Evolutionary conservation across 1,140 invertebrate genomes (phyloP).

Genomic region (Oncopeltus fasciatus): DNA sequence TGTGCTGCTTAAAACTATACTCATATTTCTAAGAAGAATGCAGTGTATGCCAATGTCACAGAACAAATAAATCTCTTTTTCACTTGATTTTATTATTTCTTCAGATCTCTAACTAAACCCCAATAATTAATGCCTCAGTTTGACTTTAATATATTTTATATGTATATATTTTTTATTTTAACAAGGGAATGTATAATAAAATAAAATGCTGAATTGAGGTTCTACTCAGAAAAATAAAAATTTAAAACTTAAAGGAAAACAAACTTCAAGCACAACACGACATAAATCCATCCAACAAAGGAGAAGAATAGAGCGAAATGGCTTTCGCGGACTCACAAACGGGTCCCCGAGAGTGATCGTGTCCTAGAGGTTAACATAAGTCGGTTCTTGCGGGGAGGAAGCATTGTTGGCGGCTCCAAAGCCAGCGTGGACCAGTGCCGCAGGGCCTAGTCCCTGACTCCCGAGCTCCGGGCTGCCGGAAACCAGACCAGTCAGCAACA

Average conservation of each 20-base stretch:
- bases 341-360: conserved; percentile 16
- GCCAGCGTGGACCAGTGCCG: conserved; percentile 30
- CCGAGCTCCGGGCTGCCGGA: conserved; percentile 23
- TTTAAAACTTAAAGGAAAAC: conserved; percentile 4
- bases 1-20: too few species aligned
- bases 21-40: too few species aligned
- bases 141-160: too few species aligned
- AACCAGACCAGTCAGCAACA: conserved; percentile 22
- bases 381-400: conserved; percentile 74
- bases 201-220: background rate
- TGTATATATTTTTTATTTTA: too few species aligned
- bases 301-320: conserved; percentile 17
- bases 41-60: too few species aligned
- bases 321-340: conserved; percentile 25
- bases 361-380: conserved; percentile 80
- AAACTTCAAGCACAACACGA: conserved; percentile 17
- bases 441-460: conserved; percentile 19
- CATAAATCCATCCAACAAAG: conserved; percentile 11
- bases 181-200: too few species aligned
- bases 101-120: too few species aligned
- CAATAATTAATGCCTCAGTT: too few species aligned
- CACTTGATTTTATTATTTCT: too few species aligned
- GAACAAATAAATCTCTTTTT: too few species aligned
- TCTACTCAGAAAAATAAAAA: conserved; percentile 6
- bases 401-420: conserved; percentile 34